Base-by-base conservation (phyloP, 2,797 vertebrate species). In the Rachycentron canadum region DNA sequence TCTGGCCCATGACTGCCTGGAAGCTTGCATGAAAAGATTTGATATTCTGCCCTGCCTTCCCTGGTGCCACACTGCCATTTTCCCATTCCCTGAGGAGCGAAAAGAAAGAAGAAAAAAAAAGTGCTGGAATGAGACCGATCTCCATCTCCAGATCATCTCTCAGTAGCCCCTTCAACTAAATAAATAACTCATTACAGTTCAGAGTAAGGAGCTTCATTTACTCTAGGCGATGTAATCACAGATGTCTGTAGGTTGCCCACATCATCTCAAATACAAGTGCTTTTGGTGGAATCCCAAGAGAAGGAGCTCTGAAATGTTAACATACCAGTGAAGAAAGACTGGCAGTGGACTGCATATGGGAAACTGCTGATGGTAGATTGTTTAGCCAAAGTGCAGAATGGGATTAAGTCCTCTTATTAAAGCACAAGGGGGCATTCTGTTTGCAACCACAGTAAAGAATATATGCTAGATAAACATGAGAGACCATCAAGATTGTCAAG, bases 101-200 rank as follows among this genome's bases (percentile, higher is more conserved):
- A 65, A 67, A 26, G 1, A 67, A 72, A 61, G 43, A 30, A 47
- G 58, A 17, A 40, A 57, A 61, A 49, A 59, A 72, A 69, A 63
- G 63, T 83, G 80, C 70, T 92, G 86, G 91, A 92, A 92, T 85
- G 83, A 78, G 70, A 88, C 87, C 73, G 85, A 93, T 95, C 93
- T 94, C 81, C 93, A 95, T 95, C 94, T 95, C 90, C 82, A 93
- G 91, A 95, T 94, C 93, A 93, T 95, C 95, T 95, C 84, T 93
- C 76, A 64, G 89, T 93, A 85, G 84, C 90, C 92, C 88, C 89
- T 91, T 90, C 84, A 90, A 91, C 93, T 94, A 96, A 95, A 95
- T 95, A 96, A 96, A 96, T 96, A 95, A 95, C 82, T 89, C 93
- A 95, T 95, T 96, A 95, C 75, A 90, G 87, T 93, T 93, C 89